A percentile compares a stretch with the other conserved stretches of the same genome.
Conservation (phyloP, 2,888 invertebrate species). For the Dexiosoma caninum region DNA sequence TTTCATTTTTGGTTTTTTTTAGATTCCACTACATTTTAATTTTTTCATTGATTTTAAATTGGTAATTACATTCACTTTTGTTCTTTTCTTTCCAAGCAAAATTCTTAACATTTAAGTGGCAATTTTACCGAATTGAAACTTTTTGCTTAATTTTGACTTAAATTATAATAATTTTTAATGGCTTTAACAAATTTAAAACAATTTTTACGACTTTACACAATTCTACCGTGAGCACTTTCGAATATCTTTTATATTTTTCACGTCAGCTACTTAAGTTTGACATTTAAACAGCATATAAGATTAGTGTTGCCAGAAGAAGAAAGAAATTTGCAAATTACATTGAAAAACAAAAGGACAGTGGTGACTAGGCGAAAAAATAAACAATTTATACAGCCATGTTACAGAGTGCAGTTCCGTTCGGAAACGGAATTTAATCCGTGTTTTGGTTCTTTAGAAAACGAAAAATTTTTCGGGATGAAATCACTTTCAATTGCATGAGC, state of each 20-base stretch:
- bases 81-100: not conserved
- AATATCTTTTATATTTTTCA: slow-evolving; percentile 60
- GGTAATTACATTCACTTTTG: slow-evolving; percentile 9
- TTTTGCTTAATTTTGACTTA: slow-evolving; percentile 10
- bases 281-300: slow-evolving; percentile 22
- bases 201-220: slow-evolving; percentile 56
- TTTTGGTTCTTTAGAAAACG: too few species aligned
- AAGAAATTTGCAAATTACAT: not conserved
- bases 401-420: too few species aligned
- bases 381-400: too few species aligned
- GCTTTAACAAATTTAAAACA: slow-evolving; percentile 37
- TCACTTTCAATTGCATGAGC: too few species aligned
- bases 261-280: slow-evolving; percentile 59
- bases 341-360: slow-evolving; percentile 1
- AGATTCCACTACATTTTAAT: slow-evolving; percentile 50
- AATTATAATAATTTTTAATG: slow-evolving; percentile 10
- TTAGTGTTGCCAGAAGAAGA: slow-evolving; percentile 19
- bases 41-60: slow-evolving; percentile 55
- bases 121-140: slow-evolving; percentile 20
- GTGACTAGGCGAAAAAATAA: not conserved
- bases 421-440: too few species aligned
- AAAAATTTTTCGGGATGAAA: too few species aligned
- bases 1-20: slow-evolving; percentile 16
- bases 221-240: slow-evolving; percentile 60
- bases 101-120: not conserved